Base-by-base conservation (phyloP, 1,140 invertebrate species). In the Oedothorax gibbosus region DNA sequence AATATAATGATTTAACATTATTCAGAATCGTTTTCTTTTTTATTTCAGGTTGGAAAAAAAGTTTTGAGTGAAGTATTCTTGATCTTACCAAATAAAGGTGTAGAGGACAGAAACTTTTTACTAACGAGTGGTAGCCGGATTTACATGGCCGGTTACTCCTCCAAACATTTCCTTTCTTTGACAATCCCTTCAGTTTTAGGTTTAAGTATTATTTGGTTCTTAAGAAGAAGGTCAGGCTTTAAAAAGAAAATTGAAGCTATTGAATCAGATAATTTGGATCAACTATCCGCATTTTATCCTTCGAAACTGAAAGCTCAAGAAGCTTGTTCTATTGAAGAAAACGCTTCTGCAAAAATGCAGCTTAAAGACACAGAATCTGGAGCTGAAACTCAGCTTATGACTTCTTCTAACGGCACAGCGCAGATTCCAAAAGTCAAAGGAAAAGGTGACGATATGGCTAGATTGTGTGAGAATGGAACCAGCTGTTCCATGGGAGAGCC, bases 81-180 rank as follows among this genome's bases (percentile, higher is more conserved):
- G 35, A 35, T 35, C 35, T 35, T 35, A n/a, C n/a, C 35, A 35
- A 35, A 35, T 35, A 35, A 35, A 35, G 11, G 35, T 18, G 18
- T 68, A 15, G 65, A 62, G 18, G 60, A 62, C 14, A 68, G 8
- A 68, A 15, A 66, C 65, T 35, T 12, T 66, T 20, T 20, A 18
- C 14, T 20, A 4, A 35, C 65, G 69, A 72, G 69, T 54, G 51
- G 69, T 35, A 51, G 69, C 35, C 69, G 35, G 69, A 51, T 51
- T 35, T 72, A 72, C 51, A 72, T 72, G 69, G 69, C 69, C 69
- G 69, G 69, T 72, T 72, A 72, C 69, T 51, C 69, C 69, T 72
- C 69, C 12, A 35, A 51, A 14, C 7, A 51, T 72, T 72, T 72
- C 35, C 18, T 72, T 12, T 51, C 20, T 51, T 72, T 54, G 69